Base-by-base conservation (phyloP, 30 jellyfish, hydroid and myxozoan genomes). In the Phacellophora camtschatica region DNA sequence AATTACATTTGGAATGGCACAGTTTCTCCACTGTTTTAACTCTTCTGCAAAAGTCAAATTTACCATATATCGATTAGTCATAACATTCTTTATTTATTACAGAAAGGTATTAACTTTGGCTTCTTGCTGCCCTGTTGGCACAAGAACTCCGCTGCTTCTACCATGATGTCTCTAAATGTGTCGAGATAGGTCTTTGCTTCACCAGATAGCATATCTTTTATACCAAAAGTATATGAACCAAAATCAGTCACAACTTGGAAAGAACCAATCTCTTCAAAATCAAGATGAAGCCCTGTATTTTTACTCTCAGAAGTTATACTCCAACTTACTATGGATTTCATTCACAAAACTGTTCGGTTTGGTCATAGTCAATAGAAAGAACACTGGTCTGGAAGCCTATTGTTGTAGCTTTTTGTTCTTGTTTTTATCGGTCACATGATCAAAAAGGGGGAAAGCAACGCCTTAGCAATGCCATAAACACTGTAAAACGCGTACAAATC, bases 191-290 rank as follows among this genome's bases (percentile, higher is more conserved):
- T 56, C 71, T 56, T 56, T 20, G 12, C 71, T 29, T 56, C 71
- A 6, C 71, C 36, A 56, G 71, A 56, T 56, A 56, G 19, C 71
- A 56, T 56, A 56, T 56, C 71, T 10, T 56, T 36, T 0, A 56
- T 56, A 3, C 70, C 70, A 24, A 77, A 16, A 9, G 90, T 58
- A 30, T 57, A 77, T 5, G 82, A 15, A 32, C 90, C 90, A 32
- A n/a, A 10, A 1, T 31, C 55, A 0, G 84, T 70, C 0, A 32
- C 49, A 42, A 77, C 80, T 54, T 73, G 87, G 33, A 48, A 73
- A 4, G 74, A 29, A 4, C 80, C 59, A 25, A 20, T 53, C 18
- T 73, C 87, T 32, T 46, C 66, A 49, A 73, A 73, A 18, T 73
- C 82, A 25, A 73, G 37, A 30, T 73, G 87, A 8, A 73, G 80